These are phyloP conservation scores for Micrasema minimum DNA, from an alignment of 1,140 invertebrate genomes.

Conservation along the genomic window DNA sequence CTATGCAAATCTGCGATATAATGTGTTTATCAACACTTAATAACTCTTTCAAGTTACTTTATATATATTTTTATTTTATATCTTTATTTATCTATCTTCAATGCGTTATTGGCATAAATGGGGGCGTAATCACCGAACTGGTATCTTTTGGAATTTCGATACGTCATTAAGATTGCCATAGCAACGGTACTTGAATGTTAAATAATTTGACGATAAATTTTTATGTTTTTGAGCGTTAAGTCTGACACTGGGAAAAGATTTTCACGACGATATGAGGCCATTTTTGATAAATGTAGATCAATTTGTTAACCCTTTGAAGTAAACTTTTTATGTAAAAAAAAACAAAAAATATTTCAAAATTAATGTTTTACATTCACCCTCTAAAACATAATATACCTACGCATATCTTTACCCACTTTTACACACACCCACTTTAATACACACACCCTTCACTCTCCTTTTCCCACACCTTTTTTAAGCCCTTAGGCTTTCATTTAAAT, in stretches of 20 bases:
- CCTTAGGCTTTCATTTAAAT: no score
- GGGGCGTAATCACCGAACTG: conserved; percentile 42
- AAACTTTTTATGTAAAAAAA: no score
- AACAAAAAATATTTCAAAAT: no score
- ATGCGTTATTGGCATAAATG: conserved; percentile 22
- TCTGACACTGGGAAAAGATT: conserved; percentile 26
- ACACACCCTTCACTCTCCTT: no score
- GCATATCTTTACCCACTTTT: no score
- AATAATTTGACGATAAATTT: conserved; percentile 31
- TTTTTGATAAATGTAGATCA: conserved; percentile 15
- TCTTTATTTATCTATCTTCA: conserved; percentile 27
- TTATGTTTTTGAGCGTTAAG: conserved; percentile 10
- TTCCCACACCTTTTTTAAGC: no score
- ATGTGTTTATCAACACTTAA: no score
- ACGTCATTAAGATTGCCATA: conserved; percentile 43
- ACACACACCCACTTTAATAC: no score
- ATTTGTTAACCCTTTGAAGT: neutral
- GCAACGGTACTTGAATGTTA: neutral
- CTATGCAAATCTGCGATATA: no score
- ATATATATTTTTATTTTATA: conserved; percentile 10
- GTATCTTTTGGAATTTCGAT: conserved; percentile 44
- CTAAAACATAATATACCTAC: no score
- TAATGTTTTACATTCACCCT: no score
- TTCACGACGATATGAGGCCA: neutral
- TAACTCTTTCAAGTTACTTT: conserved; percentile 4